These are phyloP conservation scores for Tribolium castaneum DNA, from an alignment of 1,140 invertebrate genomes.

Conservation along the genomic window DNA sequence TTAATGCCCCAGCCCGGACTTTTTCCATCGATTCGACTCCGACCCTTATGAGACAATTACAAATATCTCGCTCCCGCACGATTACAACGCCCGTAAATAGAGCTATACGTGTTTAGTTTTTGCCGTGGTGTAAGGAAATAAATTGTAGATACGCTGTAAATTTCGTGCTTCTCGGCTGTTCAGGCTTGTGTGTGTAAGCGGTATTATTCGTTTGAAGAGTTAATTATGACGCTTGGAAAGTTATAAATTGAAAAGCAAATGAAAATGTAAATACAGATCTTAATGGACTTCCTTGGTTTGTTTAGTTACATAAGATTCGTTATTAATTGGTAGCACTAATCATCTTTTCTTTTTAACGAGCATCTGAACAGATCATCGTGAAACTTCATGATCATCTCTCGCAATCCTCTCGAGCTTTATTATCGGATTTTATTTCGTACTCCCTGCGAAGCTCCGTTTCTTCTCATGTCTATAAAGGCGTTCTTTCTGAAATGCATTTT, in stretches of 20 bases:
- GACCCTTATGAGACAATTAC: background rate
- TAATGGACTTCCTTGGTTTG: slow-evolving; percentile 14
- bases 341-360: slow-evolving; percentile 19
- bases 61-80: background rate
- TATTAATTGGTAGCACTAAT: slow-evolving; percentile 6
- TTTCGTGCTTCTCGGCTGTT: background rate
- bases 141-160: background rate
- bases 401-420: slow-evolving; percentile 27
- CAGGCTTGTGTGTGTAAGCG: background rate
- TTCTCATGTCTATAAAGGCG: background rate
- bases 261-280: background rate
- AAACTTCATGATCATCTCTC: slow-evolving; percentile 13
- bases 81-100: background rate
- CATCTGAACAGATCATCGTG: slow-evolving; percentile 9
- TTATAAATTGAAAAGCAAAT: background rate
- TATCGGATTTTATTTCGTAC: slow-evolving; percentile 10
- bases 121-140: background rate
- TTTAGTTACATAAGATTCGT: slow-evolving; percentile 1
- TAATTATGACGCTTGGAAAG: slow-evolving; percentile 9
- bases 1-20: slow-evolving; percentile 22
- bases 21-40: background rate
- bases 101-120: background rate
- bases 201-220: background rate
- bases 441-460: background rate
- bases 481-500: slow-evolving; percentile 14